Conservation (phyloP, 35 echinoderm and acorn worm species). For the Ophiothrix spiculata region DNA sequence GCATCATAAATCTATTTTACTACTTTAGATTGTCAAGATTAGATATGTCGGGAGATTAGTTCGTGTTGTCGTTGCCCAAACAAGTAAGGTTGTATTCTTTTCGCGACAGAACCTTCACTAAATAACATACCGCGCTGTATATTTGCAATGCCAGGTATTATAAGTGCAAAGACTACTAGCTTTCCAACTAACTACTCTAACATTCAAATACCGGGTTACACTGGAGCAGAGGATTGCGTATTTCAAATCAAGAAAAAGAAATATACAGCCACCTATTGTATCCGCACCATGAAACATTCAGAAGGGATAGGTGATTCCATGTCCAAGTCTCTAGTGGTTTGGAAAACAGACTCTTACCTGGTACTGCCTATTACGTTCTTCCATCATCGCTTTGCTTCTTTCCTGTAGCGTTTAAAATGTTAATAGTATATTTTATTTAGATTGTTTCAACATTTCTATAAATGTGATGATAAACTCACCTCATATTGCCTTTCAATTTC, state of each 20-base stretch:
- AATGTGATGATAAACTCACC: conserved; percentile 40
- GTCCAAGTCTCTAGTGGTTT: not conserved
- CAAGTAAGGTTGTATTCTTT: too few relatives aligned
- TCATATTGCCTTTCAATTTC: conserved; percentile 83
- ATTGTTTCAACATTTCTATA: not conserved
- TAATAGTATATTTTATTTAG: not conserved
- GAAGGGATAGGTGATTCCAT: not conserved
- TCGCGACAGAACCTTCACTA: too few relatives aligned
- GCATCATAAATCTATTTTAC: too few relatives aligned
- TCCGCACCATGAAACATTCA: not conserved
- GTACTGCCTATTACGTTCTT: conserved; percentile 84
- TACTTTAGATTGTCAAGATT: too few relatives aligned
- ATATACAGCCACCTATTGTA: not conserved
- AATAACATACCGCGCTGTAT: too few relatives aligned
- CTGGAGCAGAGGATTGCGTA: not conserved
- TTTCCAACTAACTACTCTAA: too few relatives aligned
- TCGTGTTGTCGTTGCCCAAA: too few relatives aligned
- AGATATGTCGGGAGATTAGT: too few relatives aligned
- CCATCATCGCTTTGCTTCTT: conserved; percentile 78
- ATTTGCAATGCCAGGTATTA: too few relatives aligned
- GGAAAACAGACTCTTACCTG: conserved; percentile 47
- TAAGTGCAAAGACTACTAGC: too few relatives aligned
- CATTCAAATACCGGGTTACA: too few relatives aligned
- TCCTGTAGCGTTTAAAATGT: conserved; percentile 49
- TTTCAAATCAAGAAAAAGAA: not conserved